phyloP scores from a whole-genome alignment of 2,888 invertebrate genomes.

The Tipula helvola region DNA sequence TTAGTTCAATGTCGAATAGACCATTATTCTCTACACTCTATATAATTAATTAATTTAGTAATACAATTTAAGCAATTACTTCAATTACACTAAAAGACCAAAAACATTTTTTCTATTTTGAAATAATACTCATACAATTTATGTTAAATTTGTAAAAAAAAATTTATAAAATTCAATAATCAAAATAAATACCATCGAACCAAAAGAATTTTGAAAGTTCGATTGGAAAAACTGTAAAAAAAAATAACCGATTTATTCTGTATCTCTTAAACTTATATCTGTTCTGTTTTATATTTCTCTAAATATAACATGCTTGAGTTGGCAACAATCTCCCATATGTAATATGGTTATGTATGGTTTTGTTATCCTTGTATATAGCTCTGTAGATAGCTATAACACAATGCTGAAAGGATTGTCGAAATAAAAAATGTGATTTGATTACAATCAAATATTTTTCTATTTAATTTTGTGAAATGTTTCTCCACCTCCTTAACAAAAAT shows the following conservation, averaged over 20 bases:
- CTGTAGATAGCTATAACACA: neutral
- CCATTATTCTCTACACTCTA: neutral
- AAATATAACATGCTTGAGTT: neutral
- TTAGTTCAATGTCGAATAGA: neutral
- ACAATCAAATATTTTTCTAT: neutral
- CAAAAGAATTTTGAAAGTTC: neutral
- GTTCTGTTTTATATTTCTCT: neutral
- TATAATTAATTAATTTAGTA: neutral
- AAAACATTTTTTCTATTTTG: no score
- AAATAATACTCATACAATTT: no score
- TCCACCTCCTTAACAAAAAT: neutral
- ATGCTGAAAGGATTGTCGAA: neutral
- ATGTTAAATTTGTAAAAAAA: neutral
- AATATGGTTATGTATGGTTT: neutral
- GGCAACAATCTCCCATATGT: neutral
- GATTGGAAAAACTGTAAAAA: neutral
- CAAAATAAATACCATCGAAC: neutral
- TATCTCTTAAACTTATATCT: neutral
- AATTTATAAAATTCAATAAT: neutral
- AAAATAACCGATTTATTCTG: neutral
- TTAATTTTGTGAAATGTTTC: neutral
- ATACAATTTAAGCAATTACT: neutral
- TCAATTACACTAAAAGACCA: neutral
- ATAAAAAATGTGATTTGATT: conserved; percentile 4
- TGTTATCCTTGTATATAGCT: neutral